A percentile compares a stretch with the other conserved stretches of the same genome.
Evolutionary conservation across 2,113 vertebrate genomes (phyloP).

Genomic region (Elaphurus davidianus): DNA sequence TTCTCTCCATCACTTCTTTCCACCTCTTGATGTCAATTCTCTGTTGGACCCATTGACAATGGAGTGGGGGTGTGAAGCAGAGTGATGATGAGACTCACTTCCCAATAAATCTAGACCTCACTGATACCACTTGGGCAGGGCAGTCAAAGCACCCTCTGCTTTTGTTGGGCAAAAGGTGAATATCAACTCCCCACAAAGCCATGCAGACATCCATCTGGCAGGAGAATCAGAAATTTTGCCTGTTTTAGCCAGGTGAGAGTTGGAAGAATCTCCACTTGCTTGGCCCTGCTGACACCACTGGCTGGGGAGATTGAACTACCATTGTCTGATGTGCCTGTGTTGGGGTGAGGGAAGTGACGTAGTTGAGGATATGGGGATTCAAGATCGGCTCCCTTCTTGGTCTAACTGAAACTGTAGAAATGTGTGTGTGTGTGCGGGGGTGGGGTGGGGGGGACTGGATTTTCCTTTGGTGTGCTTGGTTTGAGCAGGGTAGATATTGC

Average conservation of each 20-base stretch:
- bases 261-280: background rate
- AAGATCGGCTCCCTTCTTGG: background rate
- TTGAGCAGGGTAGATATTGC: background rate
- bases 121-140: background rate
- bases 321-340: background rate
- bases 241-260: background rate
- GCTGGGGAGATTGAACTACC: background rate
- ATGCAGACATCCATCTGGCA: background rate
- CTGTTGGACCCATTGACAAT: background rate
- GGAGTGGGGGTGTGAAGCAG: background rate
- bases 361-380: rapidly evolving
- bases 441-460: rapidly evolving
- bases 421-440: background rate
- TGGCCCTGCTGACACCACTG: background rate
- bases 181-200: background rate
- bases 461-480: background rate
- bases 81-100: background rate
- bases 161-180: background rate
- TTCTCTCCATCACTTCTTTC: background rate
- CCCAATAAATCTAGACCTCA: background rate
- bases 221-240: background rate
- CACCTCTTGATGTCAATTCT: background rate
- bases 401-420: background rate
- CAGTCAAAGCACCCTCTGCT: background rate
- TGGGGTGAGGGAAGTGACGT: background rate